Percentiles rank a stretch among this genome's conserved stretches.
Conservation (phyloP, 2,797 vertebrate genomes). For the Margarornis squamiger region DNA sequence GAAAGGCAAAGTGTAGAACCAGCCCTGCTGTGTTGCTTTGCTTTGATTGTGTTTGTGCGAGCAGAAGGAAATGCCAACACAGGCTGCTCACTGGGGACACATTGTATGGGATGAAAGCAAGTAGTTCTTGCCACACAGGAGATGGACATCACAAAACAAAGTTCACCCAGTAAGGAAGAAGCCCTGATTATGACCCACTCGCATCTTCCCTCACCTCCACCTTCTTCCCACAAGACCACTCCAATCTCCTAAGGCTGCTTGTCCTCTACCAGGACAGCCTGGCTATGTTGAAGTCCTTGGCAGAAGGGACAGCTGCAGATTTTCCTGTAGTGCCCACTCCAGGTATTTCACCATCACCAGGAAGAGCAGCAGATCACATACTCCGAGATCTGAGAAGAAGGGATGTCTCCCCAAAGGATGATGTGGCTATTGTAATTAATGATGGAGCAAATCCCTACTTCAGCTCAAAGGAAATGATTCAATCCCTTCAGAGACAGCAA, state of each 20-base stretch:
- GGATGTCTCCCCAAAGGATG: neutral
- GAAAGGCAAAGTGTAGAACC: neutral
- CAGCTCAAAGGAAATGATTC: neutral
- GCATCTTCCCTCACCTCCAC: neutral
- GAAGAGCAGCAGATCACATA: neutral
- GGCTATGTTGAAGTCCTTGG: neutral
- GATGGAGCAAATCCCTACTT: neutral
- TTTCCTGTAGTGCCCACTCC: neutral
- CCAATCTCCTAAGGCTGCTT: neutral
- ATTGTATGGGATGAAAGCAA: accelerated
- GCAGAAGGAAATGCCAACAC: neutral
- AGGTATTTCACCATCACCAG: neutral
- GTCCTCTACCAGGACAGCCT: neutral
- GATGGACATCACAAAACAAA: accelerated
- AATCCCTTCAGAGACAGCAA: neutral
- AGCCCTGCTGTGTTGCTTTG: neutral
- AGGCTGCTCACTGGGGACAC: neutral
- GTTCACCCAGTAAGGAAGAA: neutral
- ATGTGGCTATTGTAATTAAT: neutral
- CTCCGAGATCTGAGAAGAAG: neutral
- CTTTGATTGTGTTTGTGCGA: neutral
- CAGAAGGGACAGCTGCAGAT: neutral
- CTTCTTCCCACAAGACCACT: neutral
- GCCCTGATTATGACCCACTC: neutral
- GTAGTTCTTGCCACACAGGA: neutral